Base-by-base conservation (phyloP, 53 echinoderm and acorn worm genomes). In the Crossaster papposus region DNA sequence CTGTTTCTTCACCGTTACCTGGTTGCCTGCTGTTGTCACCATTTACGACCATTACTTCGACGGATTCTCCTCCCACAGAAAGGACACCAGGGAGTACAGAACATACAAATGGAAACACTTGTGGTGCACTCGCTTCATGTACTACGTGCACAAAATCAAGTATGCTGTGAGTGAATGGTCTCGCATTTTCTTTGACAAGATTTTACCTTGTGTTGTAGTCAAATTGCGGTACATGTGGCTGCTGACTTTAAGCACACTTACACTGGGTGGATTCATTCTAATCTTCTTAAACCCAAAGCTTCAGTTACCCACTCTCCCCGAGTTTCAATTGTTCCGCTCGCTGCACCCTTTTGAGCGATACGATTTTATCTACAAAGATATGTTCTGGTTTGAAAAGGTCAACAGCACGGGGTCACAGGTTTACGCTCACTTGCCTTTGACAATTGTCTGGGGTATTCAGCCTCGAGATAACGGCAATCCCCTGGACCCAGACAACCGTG, bases 321-420 rank as follows among this genome's bases (percentile, higher is more conserved):
- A 92, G 54, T 90, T 93, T 36, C 96, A 95, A 53, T 77, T 95
- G 15, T 90, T 96, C 34, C 44, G 72, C 7, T 30, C 35, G 9
- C 64, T 78, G 20, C 92, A 96, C 65, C 86, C 72, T n/a, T 90
- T 96, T 14, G 96, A 96, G 36, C 95, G 88, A 63, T 96, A 95
- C 18, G 95, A 92, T 54, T 89, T 93, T 35, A 78, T 93, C 0
- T 96, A 84, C 36, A 90, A 82, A 79, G 22, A 92, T 4, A 23
- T 77, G 33, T 95, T 93, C 62, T 36, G 36, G 4, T 75, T 35
- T 3, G 14, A 36, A 15, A 33, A 68, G 22, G 31, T 36, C 10
- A 15, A 55, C 14, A n/a, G n/a, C n/a, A n/a, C n/a, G n/a, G n/a
- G n/a, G n/a, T n/a, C n/a, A n/a, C n/a, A n/a, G n/a, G n/a, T n/a